These are phyloP conservation scores for Nephrotoma guestfalica DNA, from an alignment of 2,888 invertebrate genomes.

Conservation along the genomic window DNA sequence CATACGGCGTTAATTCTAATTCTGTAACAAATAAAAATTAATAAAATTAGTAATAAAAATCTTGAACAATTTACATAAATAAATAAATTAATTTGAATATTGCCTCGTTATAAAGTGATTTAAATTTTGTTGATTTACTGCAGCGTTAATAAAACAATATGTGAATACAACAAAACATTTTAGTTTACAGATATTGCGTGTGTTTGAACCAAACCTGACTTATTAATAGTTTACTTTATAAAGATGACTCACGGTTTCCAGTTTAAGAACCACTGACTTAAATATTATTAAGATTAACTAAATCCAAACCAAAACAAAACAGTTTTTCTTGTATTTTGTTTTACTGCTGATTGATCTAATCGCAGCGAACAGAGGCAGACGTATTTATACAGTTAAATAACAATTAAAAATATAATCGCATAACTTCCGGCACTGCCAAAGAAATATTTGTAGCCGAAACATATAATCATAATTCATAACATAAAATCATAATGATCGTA, in stretches of 20 bases:
- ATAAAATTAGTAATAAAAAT: not conserved
- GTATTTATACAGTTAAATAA: not conserved
- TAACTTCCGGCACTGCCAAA: not conserved
- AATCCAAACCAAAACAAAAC: not conserved
- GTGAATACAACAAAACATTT: no score
- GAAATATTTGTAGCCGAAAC: not conserved
- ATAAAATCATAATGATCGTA: not conserved
- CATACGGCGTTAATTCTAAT: conserved; percentile 57
- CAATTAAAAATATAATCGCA: not conserved
- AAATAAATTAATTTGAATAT: not conserved
- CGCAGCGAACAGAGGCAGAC: not conserved
- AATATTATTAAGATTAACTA: not conserved
- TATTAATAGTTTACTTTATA: not conserved
- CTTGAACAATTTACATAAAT: not conserved
- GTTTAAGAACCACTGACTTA: not conserved
- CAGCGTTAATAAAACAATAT: not conserved
- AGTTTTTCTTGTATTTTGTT: not conserved
- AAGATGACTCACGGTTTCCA: not conserved
- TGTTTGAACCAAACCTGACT: not conserved
- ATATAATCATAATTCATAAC: not conserved
- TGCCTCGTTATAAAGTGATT: not conserved
- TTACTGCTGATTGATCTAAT: not conserved
- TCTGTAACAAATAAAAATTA: conserved; percentile 33
- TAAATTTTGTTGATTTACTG: not conserved
- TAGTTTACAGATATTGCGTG: not conserved